Percentiles rank a stretch among this genome's conserved stretches.
phyloP scores from a whole-genome alignment of 2,888 invertebrate genomes.

The Scaptomyza tumidula region DNA sequence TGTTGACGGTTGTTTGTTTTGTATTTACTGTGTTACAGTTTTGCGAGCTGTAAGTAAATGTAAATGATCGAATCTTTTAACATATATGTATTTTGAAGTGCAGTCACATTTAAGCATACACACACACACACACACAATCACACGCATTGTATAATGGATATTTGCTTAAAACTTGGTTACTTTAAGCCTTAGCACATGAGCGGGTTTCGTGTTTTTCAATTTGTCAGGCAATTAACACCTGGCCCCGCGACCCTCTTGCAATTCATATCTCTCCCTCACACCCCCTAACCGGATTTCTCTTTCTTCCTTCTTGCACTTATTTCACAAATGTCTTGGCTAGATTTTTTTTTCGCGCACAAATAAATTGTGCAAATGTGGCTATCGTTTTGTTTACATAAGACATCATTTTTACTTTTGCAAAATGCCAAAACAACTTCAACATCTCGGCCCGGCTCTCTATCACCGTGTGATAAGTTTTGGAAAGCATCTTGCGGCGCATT shows the following conservation, averaged over 20 bases:
- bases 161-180: slow-evolving; percentile 54
- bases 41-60: slow-evolving; percentile 62
- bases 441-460: slow-evolving; percentile 11
- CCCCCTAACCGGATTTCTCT: slow-evolving; percentile 28
- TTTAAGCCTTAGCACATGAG: slow-evolving; percentile 65
- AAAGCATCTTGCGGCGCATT: slow-evolving; percentile 32
- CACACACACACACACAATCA: slow-evolving; percentile 11
- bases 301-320: slow-evolving; percentile 40
- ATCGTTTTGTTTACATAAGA: slow-evolving; percentile 47
- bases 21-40: slow-evolving; percentile 39
- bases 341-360: slow-evolving; percentile 50
- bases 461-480: slow-evolving; percentile 27
- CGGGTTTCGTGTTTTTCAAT: slow-evolving; percentile 70
- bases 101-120: slow-evolving; percentile 1
- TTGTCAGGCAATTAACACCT: slow-evolving; percentile 76
- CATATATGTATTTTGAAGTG: slow-evolving; percentile 39
- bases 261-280: background rate
- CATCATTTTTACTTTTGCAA: slow-evolving; percentile 18
- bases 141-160: slow-evolving; percentile 64
- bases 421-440: slow-evolving; percentile 20
- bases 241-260: slow-evolving; percentile 14
- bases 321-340: slow-evolving; percentile 43
- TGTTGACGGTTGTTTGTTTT: slow-evolving; percentile 33
- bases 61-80: slow-evolving; percentile 65
- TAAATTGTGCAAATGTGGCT: slow-evolving; percentile 64